phyloP scores from a whole-genome alignment of 1,140 invertebrate species.

The Andrena cerasifolii region DNA sequence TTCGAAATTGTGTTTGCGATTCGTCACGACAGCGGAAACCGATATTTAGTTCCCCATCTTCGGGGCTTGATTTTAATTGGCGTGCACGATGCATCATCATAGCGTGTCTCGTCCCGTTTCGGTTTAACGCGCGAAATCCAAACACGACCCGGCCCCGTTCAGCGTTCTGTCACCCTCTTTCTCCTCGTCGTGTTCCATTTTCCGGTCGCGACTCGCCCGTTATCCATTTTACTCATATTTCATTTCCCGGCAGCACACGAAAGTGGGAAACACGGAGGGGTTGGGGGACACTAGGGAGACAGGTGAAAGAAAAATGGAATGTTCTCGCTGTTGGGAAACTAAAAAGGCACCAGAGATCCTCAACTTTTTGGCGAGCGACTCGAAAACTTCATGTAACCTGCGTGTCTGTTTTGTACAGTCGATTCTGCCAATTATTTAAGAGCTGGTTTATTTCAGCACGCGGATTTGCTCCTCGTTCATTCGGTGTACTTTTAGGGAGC shows the following conservation, averaged over 20 bases:
- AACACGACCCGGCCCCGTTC: slow-evolving; percentile 15
- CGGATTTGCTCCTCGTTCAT: no score
- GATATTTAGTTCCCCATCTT: neutral
- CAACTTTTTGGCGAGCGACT: neutral
- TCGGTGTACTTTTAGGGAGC: no score
- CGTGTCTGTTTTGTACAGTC: no score
- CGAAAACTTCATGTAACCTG: neutral
- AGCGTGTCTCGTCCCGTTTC: neutral
- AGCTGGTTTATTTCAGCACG: no score
- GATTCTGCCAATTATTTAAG: no score
- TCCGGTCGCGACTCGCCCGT: slow-evolving; percentile 23
- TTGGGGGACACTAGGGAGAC: neutral
- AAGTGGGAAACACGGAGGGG: neutral
- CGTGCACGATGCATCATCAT: slow-evolving; percentile 24
- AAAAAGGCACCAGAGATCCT: neutral
- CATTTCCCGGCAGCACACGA: neutral
- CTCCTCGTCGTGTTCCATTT: slow-evolving; percentile 27
- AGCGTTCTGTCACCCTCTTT: neutral
- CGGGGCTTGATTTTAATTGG: slow-evolving; percentile 17
- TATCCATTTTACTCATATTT: slow-evolving; percentile 44
- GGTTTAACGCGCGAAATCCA: slow-evolving; percentile 24
- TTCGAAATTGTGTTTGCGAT: neutral
- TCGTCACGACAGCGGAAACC: no score
- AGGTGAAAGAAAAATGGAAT: slow-evolving; percentile 30
- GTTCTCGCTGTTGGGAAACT: neutral